Percentiles rank a stretch among this genome's conserved stretches.
phyloP scores from a whole-genome alignment of 1,140 invertebrate genomes.

The Bacillus rossius region DNA sequence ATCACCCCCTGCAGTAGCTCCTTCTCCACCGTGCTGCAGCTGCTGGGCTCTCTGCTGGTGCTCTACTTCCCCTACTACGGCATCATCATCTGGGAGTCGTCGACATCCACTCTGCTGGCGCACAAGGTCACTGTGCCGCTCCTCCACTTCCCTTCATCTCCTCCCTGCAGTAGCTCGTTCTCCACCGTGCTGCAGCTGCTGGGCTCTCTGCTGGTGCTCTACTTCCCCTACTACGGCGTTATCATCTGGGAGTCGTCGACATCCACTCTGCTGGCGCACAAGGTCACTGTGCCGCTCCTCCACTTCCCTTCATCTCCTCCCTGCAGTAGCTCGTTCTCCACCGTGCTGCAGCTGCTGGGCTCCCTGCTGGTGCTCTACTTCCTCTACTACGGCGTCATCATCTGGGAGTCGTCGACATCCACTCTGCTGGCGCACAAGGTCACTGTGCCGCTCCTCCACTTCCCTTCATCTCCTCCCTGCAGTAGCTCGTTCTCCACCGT shows the following conservation, averaged over 20 bases:
- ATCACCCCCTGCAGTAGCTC: conserved; percentile 55
- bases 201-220: conserved; percentile 62
- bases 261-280: conserved; percentile 7
- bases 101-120: conserved; percentile 28
- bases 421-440: background rate
- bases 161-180: conserved; percentile 58
- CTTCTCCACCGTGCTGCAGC: conserved; percentile 60
- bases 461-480: no score
- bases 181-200: conserved; percentile 64
- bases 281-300: no score
- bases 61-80: conserved; percentile 69
- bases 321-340: conserved; percentile 60
- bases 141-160: no score
- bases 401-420: conserved; percentile 54
- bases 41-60: conserved; percentile 62
- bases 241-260: conserved; percentile 58
- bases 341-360: conserved; percentile 63
- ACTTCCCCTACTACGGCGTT: conserved; percentile 65
- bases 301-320: no score
- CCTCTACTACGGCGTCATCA: conserved; percentile 62
- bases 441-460: no score
- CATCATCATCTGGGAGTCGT: conserved; percentile 59
- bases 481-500: conserved; percentile 63
- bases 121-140: no score
- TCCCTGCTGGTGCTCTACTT: conserved; percentile 65